Evolutionary conservation across 2,113 vertebrate species (phyloP), one percentile per base, ranked within the genome.

Genomic region (Gopherus flavomarginatus): DNA sequence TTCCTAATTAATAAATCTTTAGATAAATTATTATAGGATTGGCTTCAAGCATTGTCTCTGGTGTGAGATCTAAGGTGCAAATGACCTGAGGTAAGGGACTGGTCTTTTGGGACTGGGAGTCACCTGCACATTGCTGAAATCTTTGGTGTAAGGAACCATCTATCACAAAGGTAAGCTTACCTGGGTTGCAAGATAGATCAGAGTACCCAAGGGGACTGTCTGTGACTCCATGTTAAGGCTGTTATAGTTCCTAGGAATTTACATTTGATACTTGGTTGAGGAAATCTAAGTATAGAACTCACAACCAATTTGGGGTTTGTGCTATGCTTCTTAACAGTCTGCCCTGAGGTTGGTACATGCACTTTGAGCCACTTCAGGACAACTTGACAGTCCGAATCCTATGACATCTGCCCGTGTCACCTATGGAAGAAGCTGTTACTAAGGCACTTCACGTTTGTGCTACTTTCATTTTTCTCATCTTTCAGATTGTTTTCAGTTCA

Each of bases 371-470:
- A 92, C 14, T 4, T 5, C 14, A 65, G 31, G 29, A 35, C 62
- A 65, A 80, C 78, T 81, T 94, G 82, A 95, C 88, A 85, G 87
- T 93, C 88, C 49, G 65, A 85, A 95, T 91, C 83, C 81, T 93
- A 88, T 85, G 47, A 81, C 87, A 95, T 90, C 90, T 93, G 95
- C 87, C 72, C 2, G 47, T 26, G 75, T 38, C 13, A 88, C 65
- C 62, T 88, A 79, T 8, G 96, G 57, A 80, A 94, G 29, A 24
- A 35, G 13, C 90, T 88, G 26, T 79, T 89, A 91, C 42, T 83
- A 90, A 86, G 50, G 82, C 31, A 85, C 44, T 89, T n/a, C 75
- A 88, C 44, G 88, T 52, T 35, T 59, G 59, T 78, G 65, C 52
- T 57, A 11, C 38, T 81, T 88, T 88, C 83, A 86, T 80, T 85